Base-by-base conservation (phyloP, 1,140 invertebrate species). In the Rhopalosiphum padi region DNA sequence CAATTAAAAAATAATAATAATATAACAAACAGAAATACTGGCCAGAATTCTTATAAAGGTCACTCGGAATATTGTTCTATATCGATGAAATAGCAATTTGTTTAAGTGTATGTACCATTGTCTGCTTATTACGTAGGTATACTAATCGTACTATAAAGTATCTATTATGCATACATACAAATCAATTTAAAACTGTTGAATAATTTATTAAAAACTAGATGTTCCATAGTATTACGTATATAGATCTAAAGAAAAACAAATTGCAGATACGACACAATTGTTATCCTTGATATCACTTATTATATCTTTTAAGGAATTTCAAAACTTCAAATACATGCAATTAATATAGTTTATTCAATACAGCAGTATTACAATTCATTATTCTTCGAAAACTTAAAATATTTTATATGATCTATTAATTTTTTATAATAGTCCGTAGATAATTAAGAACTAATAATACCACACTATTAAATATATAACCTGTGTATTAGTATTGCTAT, bases 61-160 rank as follows among this genome's bases (percentile, higher is more conserved):
- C 25, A 90, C 37, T 6, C 25, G 11, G 37, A 90, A 37, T 18
- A 90, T 68, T 90, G 53, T 68, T 90, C 89, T 46, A n/a, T n/a
- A 68, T 90, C 89, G 55, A 90, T 90, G 88, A 90, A 90, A 90
- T 68, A 90, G 37, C 89, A 90, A 90, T 90, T 90, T 90, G 89
- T 68, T 90, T 90, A n/a, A 25, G 89, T 18, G 53, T 90, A 43
- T 60, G 37, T 55, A 68, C 37, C 53, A 68, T 68, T 90, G 89
- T 90, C 2, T 41, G 7, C 7, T 43, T 89, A 86, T 37, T 30
- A 46, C 30, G 30, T 68, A 68, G 30, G 55, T 30, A 60, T n/a
- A 68, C 60, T 18, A 68, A 68, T n/a, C 15, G 25, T 5, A 88
- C 30, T n/a, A n/a, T 87, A 87, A 21, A n/a, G 48, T 88, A 51